phyloP scores from a whole-genome alignment of 1,140 invertebrate species.

The Nixonia krombeini region DNA sequence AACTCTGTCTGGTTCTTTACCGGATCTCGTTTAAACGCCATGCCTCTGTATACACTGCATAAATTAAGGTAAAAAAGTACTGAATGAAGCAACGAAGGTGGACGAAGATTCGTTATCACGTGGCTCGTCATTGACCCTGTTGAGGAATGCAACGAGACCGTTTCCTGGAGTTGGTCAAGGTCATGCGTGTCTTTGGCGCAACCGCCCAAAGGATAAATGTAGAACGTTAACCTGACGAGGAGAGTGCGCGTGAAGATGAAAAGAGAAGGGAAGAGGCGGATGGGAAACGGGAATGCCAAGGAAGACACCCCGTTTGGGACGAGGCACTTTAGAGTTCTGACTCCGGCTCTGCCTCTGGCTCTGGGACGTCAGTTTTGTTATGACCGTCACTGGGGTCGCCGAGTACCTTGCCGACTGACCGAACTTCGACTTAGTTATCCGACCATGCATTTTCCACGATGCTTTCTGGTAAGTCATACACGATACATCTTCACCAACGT shows the following conservation, averaged over 20 bases:
- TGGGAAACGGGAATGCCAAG: constrained; percentile 41
- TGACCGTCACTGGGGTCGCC: constrained; percentile 60
- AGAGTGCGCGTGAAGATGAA: no score
- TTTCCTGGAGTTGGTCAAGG: constrained; percentile 60
- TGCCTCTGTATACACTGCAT: no score
- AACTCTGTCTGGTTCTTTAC: no score
- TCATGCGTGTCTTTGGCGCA: constrained; percentile 45
- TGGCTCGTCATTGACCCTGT: constrained; percentile 43
- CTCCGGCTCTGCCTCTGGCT: no score
- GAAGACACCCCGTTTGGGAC: constrained; percentile 32
- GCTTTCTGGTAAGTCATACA: constrained; percentile 59
- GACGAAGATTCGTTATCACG: no score
- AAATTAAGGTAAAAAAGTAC: no score
- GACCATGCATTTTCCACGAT: constrained; percentile 65
- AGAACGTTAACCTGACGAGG: constrained; percentile 57
- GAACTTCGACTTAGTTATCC: constrained; percentile 1
- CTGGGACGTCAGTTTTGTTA: constrained; percentile 66
- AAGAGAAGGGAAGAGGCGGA: no score
- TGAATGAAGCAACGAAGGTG: no score
- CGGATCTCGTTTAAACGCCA: no score
- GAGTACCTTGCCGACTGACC: constrained; percentile 23
- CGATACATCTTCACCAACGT: background rate
- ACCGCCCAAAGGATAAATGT: constrained; percentile 53
- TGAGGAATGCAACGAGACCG: constrained; percentile 36
- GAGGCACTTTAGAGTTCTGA: no score